Percentiles rank a stretch among this genome's conserved stretches.
Conservation (phyloP, 2,797 vertebrate species). For the Mionectes olivaceus region DNA sequence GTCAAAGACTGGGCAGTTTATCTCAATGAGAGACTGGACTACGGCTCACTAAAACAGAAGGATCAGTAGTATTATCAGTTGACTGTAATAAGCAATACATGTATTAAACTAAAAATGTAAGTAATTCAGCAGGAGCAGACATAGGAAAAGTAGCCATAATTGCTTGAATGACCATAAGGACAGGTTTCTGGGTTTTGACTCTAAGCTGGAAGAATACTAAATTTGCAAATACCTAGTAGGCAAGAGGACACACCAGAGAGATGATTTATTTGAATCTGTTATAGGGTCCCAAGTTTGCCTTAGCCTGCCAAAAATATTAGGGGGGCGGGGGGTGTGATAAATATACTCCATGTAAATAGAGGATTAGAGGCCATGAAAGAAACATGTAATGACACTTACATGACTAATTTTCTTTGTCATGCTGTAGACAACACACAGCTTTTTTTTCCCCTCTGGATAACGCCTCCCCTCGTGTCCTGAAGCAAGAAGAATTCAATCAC, state of each 20-base stretch:
- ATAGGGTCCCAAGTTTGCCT: background rate
- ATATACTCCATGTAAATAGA: constrained; percentile 33
- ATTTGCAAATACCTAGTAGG: background rate
- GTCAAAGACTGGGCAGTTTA: constrained; percentile 46
- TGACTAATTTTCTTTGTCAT: constrained; percentile 53
- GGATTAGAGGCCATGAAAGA: constrained; percentile 19
- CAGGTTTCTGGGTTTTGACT: background rate
- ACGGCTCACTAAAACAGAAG: constrained; percentile 58
- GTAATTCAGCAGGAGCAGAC: background rate
- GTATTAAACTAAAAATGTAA: constrained; percentile 19
- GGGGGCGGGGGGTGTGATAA: background rate
- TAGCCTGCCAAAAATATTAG: background rate
- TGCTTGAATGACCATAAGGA: background rate
- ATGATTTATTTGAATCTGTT: background rate
- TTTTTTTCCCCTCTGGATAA: background rate
- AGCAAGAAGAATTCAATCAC: constrained; percentile 39
- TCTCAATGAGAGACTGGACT: constrained; percentile 58
- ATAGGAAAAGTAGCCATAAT: background rate
- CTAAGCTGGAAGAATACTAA: background rate
- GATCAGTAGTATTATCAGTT: constrained; percentile 17
- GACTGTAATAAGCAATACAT: constrained; percentile 25
- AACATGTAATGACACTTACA: constrained; percentile 10
- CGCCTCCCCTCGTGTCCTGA: background rate
- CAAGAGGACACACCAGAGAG: background rate
- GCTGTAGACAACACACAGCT: background rate